These are phyloP conservation scores for Hirtodrosophila confusa DNA, from an alignment of 2,888 invertebrate genomes.

Conservation along the genomic window DNA sequence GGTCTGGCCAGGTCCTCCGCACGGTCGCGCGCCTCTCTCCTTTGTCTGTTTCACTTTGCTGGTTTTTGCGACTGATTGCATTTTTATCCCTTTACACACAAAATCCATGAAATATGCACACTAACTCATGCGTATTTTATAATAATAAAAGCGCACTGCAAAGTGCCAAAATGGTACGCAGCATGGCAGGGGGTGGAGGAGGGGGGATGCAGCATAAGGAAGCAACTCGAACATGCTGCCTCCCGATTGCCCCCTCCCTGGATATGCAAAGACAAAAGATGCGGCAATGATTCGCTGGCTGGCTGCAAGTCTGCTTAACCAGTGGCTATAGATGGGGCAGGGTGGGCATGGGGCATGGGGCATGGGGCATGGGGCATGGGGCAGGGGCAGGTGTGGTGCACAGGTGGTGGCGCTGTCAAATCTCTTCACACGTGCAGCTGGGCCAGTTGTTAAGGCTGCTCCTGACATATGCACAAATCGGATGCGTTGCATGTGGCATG, in stretches of 20 bases:
- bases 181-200: neutral
- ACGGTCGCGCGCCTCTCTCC: neutral
- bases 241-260: neutral
- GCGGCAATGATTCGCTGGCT: constrained; percentile 47
- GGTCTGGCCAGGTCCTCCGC: too few relatives aligned
- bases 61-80: constrained; percentile 78
- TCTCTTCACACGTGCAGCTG: constrained; percentile 46
- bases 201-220: constrained; percentile 1
- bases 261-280: constrained; percentile 66
- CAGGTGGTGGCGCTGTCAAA: constrained; percentile 39
- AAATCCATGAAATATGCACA: constrained; percentile 78
- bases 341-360: neutral
- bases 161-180: constrained; percentile 36
- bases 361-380: neutral
- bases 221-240: constrained; percentile 3
- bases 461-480: constrained; percentile 49
- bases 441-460: constrained; percentile 37
- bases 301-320: constrained; percentile 7
- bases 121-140: constrained; percentile 79
- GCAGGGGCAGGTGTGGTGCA: neutral
- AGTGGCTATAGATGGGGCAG: constrained; percentile 1
- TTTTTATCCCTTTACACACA: constrained; percentile 78
- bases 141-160: constrained; percentile 70
- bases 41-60: constrained; percentile 75
- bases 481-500: constrained; percentile 38